Base-by-base conservation (phyloP, 2,888 invertebrate species). In the Drosophila yooni region DNA sequence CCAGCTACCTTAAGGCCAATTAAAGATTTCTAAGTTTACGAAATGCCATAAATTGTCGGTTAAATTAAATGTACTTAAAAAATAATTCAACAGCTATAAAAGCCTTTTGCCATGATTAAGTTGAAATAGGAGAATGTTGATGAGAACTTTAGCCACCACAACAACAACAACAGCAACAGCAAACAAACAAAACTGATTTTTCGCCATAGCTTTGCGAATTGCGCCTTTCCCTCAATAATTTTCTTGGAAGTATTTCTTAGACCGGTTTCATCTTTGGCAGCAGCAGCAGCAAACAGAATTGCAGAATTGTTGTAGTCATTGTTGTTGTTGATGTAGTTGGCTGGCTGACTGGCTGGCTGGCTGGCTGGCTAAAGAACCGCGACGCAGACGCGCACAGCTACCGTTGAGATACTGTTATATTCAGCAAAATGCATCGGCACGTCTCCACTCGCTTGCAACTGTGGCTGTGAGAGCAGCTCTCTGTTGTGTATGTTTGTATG, bases 211-310 rank as follows among this genome's bases (percentile, higher is more conserved):
- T 72, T 38, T 38, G 36, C 59, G 62, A 69, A 63, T 51, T 76
- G 83, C 82, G 89, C 91, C 92, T 91, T 91, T 91, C 91, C 91
- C 87, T 89, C 89, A 87, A 87, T 84, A 90, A 88, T 86, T 91
- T 91, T 91, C 91, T 89, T 84, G 85, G 89, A 91, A 91, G 84
- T 84, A 88, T 89, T 82, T 83, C 81, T 82, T 80, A 79, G 81
- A 89, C 89, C 89, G 83, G 84, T 91, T 85, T 85, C 81, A 88
- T 77, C 84, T 81, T 73, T 78, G 77, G 76, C 76, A 74, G 54
- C 67, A 60, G 62, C 66, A 34, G 33, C 33, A 51, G 31, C 51
- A 33, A 15, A 33, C 52, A 53, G 52, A 73, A 63, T 64, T 68
- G 70, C 73, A 81, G 72, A 71, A 72, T 73, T 73, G 60, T 76